phyloP scores from a whole-genome alignment of 1,140 invertebrate genomes.

The Thaumatotibia leucotreta region DNA sequence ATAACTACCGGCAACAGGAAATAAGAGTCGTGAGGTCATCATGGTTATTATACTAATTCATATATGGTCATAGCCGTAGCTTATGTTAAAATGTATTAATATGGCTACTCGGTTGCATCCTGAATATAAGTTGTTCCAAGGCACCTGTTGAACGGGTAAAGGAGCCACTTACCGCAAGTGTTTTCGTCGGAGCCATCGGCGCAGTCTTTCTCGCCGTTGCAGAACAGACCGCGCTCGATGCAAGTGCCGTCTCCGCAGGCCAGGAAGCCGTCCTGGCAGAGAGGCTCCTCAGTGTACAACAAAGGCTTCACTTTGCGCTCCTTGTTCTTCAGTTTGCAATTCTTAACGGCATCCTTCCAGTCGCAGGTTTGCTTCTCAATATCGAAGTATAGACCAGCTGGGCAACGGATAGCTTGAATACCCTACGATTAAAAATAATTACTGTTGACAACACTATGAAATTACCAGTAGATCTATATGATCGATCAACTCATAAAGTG shows the following conservation, averaged over 20 bases:
- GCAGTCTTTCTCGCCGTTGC: conserved; percentile 95
- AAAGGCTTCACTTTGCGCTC: conserved; percentile 93
- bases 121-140: background rate
- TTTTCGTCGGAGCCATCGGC: conserved; percentile 93
- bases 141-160: background rate
- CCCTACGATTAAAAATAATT: conserved; percentile 77
- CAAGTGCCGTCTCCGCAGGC: conserved; percentile 92
- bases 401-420: conserved; percentile 94
- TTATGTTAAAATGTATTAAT: background rate
- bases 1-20: background rate
- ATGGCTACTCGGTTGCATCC: background rate
- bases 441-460: background rate
- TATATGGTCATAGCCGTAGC: background rate
- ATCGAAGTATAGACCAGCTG: conserved; percentile 94
- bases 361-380: conserved; percentile 97
- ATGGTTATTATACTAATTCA: background rate
- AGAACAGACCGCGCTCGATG: conserved; percentile 93
- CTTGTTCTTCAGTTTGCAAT: conserved; percentile 94
- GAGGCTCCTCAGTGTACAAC: conserved; percentile 92
- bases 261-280: conserved; percentile 90
- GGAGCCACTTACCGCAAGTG: conserved; percentile 88
- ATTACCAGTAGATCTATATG: background rate
- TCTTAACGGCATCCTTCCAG: conserved; percentile 95
- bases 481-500: background rate
- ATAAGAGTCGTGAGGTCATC: background rate